phyloP scores from a whole-genome alignment of 2,113 vertebrate genomes.

The Crotalus helleri region DNA sequence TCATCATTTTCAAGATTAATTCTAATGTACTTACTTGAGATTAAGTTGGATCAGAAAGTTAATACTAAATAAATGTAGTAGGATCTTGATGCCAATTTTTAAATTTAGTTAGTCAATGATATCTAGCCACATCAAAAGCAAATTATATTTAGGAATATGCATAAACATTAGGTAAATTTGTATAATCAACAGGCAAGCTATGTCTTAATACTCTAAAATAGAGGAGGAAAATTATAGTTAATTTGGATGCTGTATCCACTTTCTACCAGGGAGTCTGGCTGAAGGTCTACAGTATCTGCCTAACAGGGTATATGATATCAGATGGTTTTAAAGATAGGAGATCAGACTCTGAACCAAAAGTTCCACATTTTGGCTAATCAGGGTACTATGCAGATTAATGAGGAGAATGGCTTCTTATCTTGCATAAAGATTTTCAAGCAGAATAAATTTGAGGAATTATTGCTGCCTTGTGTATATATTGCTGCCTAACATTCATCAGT shows the following conservation, averaged over 20 bases:
- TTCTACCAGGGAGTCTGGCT: not conserved
- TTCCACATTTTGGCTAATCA: too few relatives aligned
- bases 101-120: not conserved
- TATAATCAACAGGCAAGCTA: not conserved
- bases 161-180: not conserved
- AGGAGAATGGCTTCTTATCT: not conserved
- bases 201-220: not conserved
- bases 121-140: not conserved
- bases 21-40: not conserved
- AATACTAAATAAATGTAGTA: not conserved
- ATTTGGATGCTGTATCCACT: not conserved
- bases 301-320: not conserved
- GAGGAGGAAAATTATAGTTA: not conserved
- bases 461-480: too few relatives aligned
- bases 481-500: slow-evolving; percentile 58
- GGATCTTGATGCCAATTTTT: not conserved
- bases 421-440: too few relatives aligned
- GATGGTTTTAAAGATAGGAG: too few relatives aligned
- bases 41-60: not conserved
- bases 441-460: too few relatives aligned
- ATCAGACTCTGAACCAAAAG: too few relatives aligned
- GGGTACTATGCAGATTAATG: not conserved
- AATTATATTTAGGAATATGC: not conserved
- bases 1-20: not conserved
- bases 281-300: not conserved